Conservation (phyloP, 1,140 invertebrate species). For the Hormaphis cornu region DNA sequence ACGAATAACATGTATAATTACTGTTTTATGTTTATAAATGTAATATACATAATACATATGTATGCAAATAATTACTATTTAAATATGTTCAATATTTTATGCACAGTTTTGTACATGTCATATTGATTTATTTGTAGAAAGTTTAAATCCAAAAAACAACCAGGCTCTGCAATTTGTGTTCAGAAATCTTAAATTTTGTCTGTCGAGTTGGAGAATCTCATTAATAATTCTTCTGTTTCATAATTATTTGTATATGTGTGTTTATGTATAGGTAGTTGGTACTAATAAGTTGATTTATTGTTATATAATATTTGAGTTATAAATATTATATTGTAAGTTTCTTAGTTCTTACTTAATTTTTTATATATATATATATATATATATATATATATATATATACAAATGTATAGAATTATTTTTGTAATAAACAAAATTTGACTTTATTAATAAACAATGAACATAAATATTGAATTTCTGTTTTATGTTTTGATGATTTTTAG, state of each 20-base stretch:
- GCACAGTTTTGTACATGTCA: background rate
- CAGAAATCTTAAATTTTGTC: too few relatives aligned
- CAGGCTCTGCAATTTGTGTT: too few relatives aligned
- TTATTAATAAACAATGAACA: conserved; percentile 1
- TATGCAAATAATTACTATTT: background rate
- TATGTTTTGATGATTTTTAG: too few relatives aligned
- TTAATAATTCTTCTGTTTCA: too few relatives aligned
- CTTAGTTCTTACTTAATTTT: too few relatives aligned
- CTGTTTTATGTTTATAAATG: background rate
- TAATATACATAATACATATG: too few relatives aligned
- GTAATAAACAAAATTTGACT: conserved; percentile 1
- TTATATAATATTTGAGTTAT: background rate
- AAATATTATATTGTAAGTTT: background rate
- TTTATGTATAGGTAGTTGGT: background rate
- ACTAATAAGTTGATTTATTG: conserved; percentile 6
- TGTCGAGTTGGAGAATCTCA: too few relatives aligned
- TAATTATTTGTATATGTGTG: background rate
- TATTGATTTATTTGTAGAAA: background rate
- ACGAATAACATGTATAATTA: background rate
- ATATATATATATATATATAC: conserved; percentile 10
- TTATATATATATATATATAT: too few relatives aligned
- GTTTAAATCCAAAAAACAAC: background rate
- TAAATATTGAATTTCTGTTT: background rate
- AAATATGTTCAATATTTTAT: background rate
- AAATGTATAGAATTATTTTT: conserved; percentile 24